A percentile compares a stretch with the other conserved stretches of the same genome.
These are phyloP conservation scores for Raja brachyura DNA, from an alignment of 2,113 vertebrate genomes.

Conservation along the genomic window DNA sequence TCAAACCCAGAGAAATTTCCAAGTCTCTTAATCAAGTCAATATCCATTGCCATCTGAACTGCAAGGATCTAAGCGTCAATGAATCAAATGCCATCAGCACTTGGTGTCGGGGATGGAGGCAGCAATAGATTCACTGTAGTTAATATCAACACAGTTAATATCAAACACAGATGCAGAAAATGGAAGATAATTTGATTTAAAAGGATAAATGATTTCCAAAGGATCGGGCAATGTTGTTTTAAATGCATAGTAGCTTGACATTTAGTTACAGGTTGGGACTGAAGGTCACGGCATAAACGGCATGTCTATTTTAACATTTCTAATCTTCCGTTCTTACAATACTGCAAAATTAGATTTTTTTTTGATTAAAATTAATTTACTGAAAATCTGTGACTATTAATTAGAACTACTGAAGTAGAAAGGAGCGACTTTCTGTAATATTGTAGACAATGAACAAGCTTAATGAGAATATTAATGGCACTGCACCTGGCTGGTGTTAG, in stretches of 20 bases:
- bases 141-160: neutral
- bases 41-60: no score
- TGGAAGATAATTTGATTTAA: neutral
- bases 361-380: constrained; percentile 22
- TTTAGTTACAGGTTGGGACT: neutral
- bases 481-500: neutral
- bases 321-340: neutral
- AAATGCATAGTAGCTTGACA: neutral
- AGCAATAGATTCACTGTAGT: neutral
- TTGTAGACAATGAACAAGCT: constrained; percentile 6
- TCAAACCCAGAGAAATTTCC: no score
- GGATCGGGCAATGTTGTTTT: neutral
- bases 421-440: neutral
- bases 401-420: constrained; percentile 22
- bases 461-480: constrained; percentile 33
- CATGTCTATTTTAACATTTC: neutral
- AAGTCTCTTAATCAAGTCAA: no score
- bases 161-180: constrained; percentile 13
- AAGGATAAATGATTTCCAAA: constrained; percentile 7
- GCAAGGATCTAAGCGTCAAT: neutral
- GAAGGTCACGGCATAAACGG: neutral
- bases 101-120: neutral
- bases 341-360: neutral
- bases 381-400: constrained; percentile 24
- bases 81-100: neutral